Conservation (phyloP, 2,888 invertebrate genomes). For the Muschampia plurimacula region DNA sequence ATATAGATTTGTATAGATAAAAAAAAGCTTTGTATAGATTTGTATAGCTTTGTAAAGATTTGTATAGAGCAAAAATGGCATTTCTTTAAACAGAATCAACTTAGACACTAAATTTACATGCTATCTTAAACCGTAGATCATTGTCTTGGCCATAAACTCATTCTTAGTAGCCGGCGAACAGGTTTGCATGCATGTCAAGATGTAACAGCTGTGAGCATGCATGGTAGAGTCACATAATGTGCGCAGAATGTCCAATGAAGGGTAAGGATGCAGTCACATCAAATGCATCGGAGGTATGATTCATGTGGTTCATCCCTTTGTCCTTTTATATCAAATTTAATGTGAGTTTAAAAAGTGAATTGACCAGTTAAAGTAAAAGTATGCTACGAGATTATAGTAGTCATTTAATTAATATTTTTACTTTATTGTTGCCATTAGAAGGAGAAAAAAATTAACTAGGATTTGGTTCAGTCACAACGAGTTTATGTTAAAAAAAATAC, state of each 20-base stretch:
- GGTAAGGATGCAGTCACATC: conserved; percentile 30
- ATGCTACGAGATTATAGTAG: not conserved
- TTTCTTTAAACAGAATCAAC: conserved; percentile 37
- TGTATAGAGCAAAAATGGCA: not conserved
- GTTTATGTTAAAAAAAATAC: not conserved
- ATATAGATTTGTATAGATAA: too few species aligned
- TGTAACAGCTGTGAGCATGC: conserved; percentile 23
- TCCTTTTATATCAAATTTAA: conserved; percentile 7
- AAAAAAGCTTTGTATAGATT: too few species aligned
- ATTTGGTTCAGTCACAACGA: not conserved
- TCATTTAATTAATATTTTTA: too few species aligned
- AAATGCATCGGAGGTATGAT: conserved; percentile 26
- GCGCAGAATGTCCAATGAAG: conserved; percentile 60
- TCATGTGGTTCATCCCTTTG: conserved; percentile 29
- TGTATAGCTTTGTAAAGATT: too few species aligned
- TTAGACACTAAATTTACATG: conserved; percentile 43
- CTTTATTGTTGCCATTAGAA: too few species aligned
- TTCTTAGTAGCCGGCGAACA: conserved; percentile 71
- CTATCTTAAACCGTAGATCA: conserved; percentile 68
- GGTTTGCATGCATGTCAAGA: conserved; percentile 53
- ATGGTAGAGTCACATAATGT: conserved; percentile 47
- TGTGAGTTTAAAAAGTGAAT: not conserved
- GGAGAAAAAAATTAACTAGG: too few species aligned
- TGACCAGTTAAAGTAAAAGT: not conserved
- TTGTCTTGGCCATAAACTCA: conserved; percentile 63